These are phyloP conservation scores for Porites evermanni DNA, from an alignment of 92 coral and sea anemone genomes.

Conservation along the genomic window DNA sequence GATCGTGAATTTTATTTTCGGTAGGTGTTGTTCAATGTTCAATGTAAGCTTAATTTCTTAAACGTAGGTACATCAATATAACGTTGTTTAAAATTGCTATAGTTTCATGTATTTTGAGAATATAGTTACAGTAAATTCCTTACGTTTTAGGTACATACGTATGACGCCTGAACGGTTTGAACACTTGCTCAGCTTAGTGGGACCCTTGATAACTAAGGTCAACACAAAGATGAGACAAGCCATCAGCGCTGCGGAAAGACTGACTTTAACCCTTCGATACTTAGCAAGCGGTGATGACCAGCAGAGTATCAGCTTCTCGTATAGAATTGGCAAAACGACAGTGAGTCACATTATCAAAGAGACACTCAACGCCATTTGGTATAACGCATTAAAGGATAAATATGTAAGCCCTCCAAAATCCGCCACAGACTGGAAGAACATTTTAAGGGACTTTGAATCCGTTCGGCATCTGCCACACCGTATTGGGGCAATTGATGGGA, in stretches of 20 bases:
- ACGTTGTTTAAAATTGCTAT: neutral
- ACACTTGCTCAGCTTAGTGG: constrained; percentile 37
- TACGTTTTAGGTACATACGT: constrained; percentile 21
- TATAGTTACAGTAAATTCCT: neutral
- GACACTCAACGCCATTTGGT: constrained; percentile 61
- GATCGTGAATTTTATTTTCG: constrained; percentile 47
- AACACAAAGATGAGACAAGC: constrained; percentile 60
- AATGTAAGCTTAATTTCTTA: neutral
- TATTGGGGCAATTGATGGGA: constrained; percentile 66
- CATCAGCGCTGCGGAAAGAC: constrained; percentile 53
- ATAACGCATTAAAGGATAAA: constrained; percentile 33
- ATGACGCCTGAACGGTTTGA: constrained; percentile 45
- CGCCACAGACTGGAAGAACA: constrained; percentile 60
- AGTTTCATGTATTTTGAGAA: constrained; percentile 12
- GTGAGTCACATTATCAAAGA: constrained; percentile 62
- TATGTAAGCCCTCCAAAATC: constrained; percentile 61
- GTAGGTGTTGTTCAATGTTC: constrained; percentile 13
- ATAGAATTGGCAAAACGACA: constrained; percentile 58
- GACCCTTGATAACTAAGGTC: constrained; percentile 36
- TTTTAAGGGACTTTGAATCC: constrained; percentile 55
- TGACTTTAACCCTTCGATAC: constrained; percentile 45
- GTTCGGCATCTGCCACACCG: constrained; percentile 61
- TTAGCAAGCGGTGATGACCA: constrained; percentile 64
- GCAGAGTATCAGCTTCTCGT: constrained; percentile 54
- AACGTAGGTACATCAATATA: neutral